Conservation (phyloP, 1,140 invertebrate genomes). For the Cyrtorhinus lividipennis region DNA sequence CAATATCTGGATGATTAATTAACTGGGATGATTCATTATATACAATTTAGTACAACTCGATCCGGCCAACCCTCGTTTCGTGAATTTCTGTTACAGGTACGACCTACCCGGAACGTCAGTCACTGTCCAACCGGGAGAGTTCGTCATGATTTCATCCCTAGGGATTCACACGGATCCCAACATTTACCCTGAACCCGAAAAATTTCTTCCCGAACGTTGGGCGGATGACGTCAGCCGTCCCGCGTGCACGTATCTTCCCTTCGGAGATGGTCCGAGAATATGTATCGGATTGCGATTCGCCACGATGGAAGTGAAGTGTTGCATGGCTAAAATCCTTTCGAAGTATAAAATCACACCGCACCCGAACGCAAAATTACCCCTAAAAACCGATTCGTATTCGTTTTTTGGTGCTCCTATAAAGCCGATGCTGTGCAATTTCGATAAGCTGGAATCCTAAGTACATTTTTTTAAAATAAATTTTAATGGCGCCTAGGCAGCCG, state of each 20-base stretch:
- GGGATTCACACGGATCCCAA: conserved; percentile 41
- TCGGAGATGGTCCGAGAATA: conserved; percentile 44
- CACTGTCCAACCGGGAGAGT: conserved; percentile 34
- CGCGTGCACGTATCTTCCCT: conserved; percentile 35
- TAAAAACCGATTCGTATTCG: not conserved
- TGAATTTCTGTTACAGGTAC: no score
- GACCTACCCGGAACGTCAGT: conserved; percentile 30
- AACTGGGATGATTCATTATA: no score
- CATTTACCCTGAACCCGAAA: conserved; percentile 38
- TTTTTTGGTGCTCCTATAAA: not conserved
- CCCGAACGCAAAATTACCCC: not conserved
- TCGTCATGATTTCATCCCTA: conserved; percentile 38
- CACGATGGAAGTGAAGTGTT: not conserved
- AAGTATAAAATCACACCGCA: not conserved
- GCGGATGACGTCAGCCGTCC: conserved; percentile 31
- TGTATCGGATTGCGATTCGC: conserved; percentile 36
- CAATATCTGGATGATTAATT: no score
- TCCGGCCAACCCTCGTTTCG: no score
- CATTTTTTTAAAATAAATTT: no score
- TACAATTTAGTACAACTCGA: no score
- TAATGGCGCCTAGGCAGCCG: no score
- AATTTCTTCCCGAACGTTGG: conserved; percentile 39
- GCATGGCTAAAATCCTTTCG: not conserved
- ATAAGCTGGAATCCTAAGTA: not conserved
- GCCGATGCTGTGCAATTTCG: not conserved